A percentile compares a stretch with the other conserved stretches of the same genome.
Evolutionary conservation across 2,797 vertebrate genomes (phyloP).

Genomic region (Enteromius viviparus): DNA sequence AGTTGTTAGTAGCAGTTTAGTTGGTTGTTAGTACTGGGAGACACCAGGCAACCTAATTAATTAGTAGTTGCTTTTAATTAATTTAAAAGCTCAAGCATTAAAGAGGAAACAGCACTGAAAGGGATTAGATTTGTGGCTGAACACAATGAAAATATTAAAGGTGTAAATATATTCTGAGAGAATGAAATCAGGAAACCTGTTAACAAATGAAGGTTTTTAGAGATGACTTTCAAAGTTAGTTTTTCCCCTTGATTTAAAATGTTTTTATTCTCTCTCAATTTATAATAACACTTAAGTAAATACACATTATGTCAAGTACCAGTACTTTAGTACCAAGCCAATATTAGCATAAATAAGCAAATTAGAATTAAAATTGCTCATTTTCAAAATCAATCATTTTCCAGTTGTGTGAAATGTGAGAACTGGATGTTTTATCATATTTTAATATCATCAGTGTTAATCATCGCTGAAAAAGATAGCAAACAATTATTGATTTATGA

Average conservation of each 20-base stretch:
- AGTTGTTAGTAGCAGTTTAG: not conserved
- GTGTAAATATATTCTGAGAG: not conserved
- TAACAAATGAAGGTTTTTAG: not conserved
- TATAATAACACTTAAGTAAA: not conserved
- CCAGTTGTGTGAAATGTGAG: not conserved
- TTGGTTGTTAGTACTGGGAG: conserved; percentile 8
- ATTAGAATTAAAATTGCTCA: not conserved
- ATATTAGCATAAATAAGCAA: not conserved
- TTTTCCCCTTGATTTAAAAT: not conserved
- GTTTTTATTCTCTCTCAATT: not conserved
- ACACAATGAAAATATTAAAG: not conserved
- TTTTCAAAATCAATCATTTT: not conserved
- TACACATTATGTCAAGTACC: not conserved
- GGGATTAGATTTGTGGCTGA: conserved; percentile 22
- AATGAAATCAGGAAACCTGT: conserved; percentile 4
- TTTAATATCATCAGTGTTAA: not conserved
- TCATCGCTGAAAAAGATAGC: not conserved
- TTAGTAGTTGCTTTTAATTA: not conserved
- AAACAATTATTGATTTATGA: not conserved
- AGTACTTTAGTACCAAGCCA: not conserved
- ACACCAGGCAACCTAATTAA: not conserved
- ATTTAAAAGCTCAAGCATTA: conserved; percentile 25
- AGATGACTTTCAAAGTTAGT: not conserved
- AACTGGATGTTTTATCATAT: not conserved
- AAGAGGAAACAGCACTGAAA: not conserved